Evolutionary conservation across 1,140 invertebrate genomes (phyloP).

Genomic region (Philaenus spumarius): DNA sequence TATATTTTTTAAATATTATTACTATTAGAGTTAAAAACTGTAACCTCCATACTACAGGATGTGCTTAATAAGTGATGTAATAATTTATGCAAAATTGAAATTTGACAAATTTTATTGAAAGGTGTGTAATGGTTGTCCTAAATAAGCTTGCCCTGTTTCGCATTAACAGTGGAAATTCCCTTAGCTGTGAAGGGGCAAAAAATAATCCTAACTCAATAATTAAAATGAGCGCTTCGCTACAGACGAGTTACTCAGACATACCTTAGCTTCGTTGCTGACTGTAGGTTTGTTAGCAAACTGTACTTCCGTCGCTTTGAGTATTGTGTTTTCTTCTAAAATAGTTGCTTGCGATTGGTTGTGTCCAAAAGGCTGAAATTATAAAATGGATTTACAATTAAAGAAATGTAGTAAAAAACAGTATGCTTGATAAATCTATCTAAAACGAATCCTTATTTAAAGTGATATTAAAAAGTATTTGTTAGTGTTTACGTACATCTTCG

Average conservation of each 20-base stretch:
- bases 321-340: constrained; percentile 99
- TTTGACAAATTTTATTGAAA: no score
- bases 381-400: constrained; percentile 10
- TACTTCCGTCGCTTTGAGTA: constrained; percentile 98
- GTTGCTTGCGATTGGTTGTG: constrained; percentile 99
- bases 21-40: no score
- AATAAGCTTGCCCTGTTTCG: no score
- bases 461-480: not conserved
- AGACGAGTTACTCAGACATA: constrained; percentile 38
- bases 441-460: not conserved
- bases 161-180: no score
- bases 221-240: not conserved
- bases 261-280: constrained; percentile 96
- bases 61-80: no score
- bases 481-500: not conserved
- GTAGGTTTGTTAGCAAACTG: constrained; percentile 98
- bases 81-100: no score
- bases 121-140: no score
- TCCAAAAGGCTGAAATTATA: constrained; percentile 76
- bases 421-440: not conserved
- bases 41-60: no score
- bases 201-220: no score
- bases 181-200: no score
- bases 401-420: not conserved
- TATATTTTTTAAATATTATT: no score